Evolutionary conservation across 2,888 invertebrate genomes (phyloP), one percentile per base, ranked within the genome.

Genomic region (Agonum fuliginosum): DNA sequence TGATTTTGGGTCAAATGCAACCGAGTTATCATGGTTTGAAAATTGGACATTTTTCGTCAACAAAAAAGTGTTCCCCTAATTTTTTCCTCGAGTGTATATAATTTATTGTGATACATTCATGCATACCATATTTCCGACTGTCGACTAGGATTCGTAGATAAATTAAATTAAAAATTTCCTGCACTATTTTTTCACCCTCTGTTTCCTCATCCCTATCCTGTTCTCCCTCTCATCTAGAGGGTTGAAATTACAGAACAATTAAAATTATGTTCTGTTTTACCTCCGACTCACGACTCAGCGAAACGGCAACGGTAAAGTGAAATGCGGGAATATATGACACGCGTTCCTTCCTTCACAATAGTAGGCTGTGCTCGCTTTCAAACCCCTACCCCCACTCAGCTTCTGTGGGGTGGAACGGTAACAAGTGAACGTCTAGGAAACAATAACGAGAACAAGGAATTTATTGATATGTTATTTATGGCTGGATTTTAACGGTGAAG

Each of bases 231-330:
- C n/a, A n/a, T 48, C 12, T 12, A 20, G 70, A 70, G 24, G 24
- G 46, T 27, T 70, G 46, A 46, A 71, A 71, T 71, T 71, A 71
- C 71, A 48, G 51, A 34, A 71, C 71, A 71, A 51, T 71, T 71
- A 71, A 71, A 71, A 71, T 71, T 51, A 71, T 71, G 48, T 71
- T 30, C 71, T 51, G 27, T 27, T 70, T 27, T 30, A 48, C 14
- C 51, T n/a, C n/a, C 17, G 51, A 51, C 34, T 30, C 30, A 67
- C 34, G 22, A 22, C n/a, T 17, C 5, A 41, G 19, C 2, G 41
- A 43, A 20, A 43, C 41, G 22, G 8, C 20, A 46, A 17, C 19
- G 5, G 2, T 46, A 17, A 17, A 46, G 46, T 46, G 37, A 46
- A 46, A 46, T 46, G 46, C 46, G 46, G 17, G 46, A 46, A 43